Evolutionary conservation across 2,888 invertebrate species (phyloP).

Genomic region (Plutella xylostella): DNA sequence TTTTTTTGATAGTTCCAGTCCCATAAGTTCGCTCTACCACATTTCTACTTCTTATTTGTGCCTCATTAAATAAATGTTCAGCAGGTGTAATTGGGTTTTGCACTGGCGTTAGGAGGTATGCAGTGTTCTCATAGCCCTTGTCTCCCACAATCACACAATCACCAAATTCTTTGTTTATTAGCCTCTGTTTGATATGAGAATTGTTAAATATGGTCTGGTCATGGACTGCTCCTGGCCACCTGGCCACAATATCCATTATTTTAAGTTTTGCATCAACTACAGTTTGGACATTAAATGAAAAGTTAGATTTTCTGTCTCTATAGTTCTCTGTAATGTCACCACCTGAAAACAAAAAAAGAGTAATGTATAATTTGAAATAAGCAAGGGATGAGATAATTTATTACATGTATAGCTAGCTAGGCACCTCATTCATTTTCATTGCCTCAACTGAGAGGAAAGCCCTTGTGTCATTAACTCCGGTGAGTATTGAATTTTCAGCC

Average conservation of each 20-base stretch:
- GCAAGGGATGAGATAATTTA: not conserved
- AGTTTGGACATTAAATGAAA: conserved; percentile 17
- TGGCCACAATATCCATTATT: conserved; percentile 12
- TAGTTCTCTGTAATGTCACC: conserved; percentile 12
- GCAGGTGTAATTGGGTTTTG: conserved; percentile 10
- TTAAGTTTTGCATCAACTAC: conserved; percentile 11
- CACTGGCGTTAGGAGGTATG: conserved; percentile 16
- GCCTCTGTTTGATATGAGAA: conserved; percentile 11
- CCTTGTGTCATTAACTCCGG: too few species aligned
- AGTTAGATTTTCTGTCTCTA: conserved; percentile 13
- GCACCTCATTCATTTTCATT: not conserved
- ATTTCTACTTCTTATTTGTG: conserved; percentile 16
- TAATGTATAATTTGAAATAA: not conserved
- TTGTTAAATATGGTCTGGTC: conserved; percentile 16
- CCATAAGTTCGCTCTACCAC: conserved; percentile 7
- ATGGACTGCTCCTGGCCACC: conserved; percentile 13
- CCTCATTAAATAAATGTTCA: conserved; percentile 17
- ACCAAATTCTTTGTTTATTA: conserved; percentile 14
- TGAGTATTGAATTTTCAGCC: too few species aligned
- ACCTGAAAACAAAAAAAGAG: conserved; percentile 5
- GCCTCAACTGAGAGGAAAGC: too few species aligned
- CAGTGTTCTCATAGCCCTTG: conserved; percentile 14
- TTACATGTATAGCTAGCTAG: not conserved
- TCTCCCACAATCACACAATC: conserved; percentile 15
- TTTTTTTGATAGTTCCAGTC: not conserved